Evolutionary conservation across 1,140 invertebrate species (phyloP), one percentile per base, ranked within the genome.

Genomic region (Sycophaga agraensis): DNA sequence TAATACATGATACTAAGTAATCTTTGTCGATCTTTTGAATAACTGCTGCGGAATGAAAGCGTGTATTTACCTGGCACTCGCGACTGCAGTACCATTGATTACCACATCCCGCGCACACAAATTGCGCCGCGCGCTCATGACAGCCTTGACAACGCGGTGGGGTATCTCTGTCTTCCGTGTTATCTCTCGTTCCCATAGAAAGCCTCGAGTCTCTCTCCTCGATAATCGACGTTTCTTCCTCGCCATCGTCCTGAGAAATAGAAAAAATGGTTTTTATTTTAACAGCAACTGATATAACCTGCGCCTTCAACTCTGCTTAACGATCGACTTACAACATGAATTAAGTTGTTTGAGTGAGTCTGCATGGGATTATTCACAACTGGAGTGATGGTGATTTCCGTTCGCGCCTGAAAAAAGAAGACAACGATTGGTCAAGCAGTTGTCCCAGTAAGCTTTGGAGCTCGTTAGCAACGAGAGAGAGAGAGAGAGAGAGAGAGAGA

Each of bases 51-150:
- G n/a, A n/a, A n/a, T 39, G 35, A 11, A 11, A 39, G 7, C 34
- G 8, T 61, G 24, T 57, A 66, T 54, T 66, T 80, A 93, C 92
- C 87, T 94, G 92, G 75, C 92, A 94, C 68, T 92, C 89, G 53
- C 90, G 80, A 73, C 89, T 91, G 83, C 92, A 94, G 74, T 94
- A 94, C 91, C 91, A 94, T 80, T 93, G 91, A 79, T 91, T 92
- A 51, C 87, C 88, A 73, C 92, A 94, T 21, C 89, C 91, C 54
- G 90, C 89, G 75, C 92, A 94, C 21, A 93, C 89, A 72, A 92
- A 93, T 74, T 91, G 89, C 28, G 91, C 91, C 58, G 88, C 82
- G 65, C 86, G 85, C 37, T 87, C 84, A 40, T 89, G 84, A 74
- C 92, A 94, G 35, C 91, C 89, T 83, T 93, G 91, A 78, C 92